Base-by-base conservation (phyloP, 2,113 vertebrate species). In the Sphyrna mokarran region DNA sequence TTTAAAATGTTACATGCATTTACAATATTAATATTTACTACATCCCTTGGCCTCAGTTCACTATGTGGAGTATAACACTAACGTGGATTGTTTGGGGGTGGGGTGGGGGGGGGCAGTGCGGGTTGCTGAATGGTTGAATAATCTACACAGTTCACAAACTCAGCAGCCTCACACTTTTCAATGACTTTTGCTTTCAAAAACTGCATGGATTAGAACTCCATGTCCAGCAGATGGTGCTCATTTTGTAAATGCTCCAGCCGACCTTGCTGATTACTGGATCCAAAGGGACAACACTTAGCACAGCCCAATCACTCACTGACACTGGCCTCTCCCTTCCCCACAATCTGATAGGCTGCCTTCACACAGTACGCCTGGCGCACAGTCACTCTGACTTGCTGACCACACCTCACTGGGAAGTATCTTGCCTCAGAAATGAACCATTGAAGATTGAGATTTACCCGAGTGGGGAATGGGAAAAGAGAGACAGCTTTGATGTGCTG, bases 141-240 rank as follows among this genome's bases (percentile, higher is more conserved):
- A 66, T 68, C 61, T 22, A 37, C 20, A 33, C 63, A 40, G 66
- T 66, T 37, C 33, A 14, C 8, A 29, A 72, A 23, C 26, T 72
- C 43, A 76, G 40, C 48, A 54, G 66, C 26, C 33, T 29, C 14
- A 69, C n/a, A 10, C 10, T 8, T 33, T 33, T 94, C 8, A 26
- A 40, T 43, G 0, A 69, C 48, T 1, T 16, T 76, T 76, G 68
- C 69, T 76, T 33, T 72, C 48, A 48, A 72, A 33, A 95, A 26
- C 9, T 33, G 13, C 94, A 18, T 95, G 94, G 43, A 94, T 40
- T 94, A 70, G 66, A 72, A 37, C n/a, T 13, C 18, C 66, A 70
- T 26, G 37, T 48, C 94, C 94, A 95, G 94, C 94, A 95, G 94
- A 43, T 95, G 94, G 94, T 72, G 94, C 94, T 95, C 40, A 95